Evolutionary conservation across 2,888 invertebrate species (phyloP), one percentile per base, ranked within the genome.

Genomic region (Apotomis betuletana): DNA sequence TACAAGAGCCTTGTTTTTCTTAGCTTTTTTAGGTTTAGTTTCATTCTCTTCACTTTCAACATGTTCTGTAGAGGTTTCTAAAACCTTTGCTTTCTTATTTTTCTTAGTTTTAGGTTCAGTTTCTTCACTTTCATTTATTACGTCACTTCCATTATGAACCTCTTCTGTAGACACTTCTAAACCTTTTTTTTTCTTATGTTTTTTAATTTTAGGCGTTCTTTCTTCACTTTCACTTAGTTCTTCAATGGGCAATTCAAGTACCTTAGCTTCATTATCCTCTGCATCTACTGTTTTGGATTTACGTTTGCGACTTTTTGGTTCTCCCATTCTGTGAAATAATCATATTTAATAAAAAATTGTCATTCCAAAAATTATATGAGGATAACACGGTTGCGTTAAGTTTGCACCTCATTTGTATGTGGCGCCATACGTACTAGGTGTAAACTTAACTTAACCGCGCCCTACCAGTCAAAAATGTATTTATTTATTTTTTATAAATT

Each of bases 301-400:
- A 10, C 15, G 63, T 41, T 64, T 54, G 13, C 63, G 63, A 41
- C 54, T 44, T 64, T 64, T 52, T 15, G 63, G 54, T 6, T 41
- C 63, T 44, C 65, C 65, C 65, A 65, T 65, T 65, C 65, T 65
- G 55, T 65, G n/a, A 27, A 27, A 27, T 27, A 27, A 27, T 2
- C 27, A 27, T 27, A 15, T 15, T 15, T 15, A 27, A 27, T 27
- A 27, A 27, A 27, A 27, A 2, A 2, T 27, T 27, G 27, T 27
- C 27, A 27, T 27, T 27, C 2, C 27, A 27, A 27, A 27, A 27
- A 27, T 27, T 27, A 27, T 27, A 27, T 27, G 27, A 27, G 27
- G 27, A 27, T 27, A 27, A 27, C 27, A 27, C 27, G 27, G 27
- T 27, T 27, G 27, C 27, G 27, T 27, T 27, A 27, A 1, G 27